Base-by-base conservation (phyloP, 2,888 invertebrate species). In the Heliothis peltigera region DNA sequence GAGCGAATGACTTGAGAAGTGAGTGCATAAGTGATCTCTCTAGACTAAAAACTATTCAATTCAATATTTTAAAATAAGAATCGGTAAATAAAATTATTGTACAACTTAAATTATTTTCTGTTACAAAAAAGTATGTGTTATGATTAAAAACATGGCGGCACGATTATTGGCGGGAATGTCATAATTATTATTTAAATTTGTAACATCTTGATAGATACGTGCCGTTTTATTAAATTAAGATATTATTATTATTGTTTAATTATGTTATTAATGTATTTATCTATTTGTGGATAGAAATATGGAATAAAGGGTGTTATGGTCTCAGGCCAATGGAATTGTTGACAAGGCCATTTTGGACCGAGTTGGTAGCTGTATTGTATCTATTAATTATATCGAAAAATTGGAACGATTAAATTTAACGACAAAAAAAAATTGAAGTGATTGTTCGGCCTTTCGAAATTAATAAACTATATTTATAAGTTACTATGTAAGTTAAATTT, bases 1-100 rank as follows among this genome's bases (percentile, higher is more conserved):
- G 92, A 91, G 90, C 91, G 89, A 86, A 71, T 91, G 87, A 88
- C 90, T 88, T 87, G 81, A 87, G 70, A 84, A 87, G 87, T 86
- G 89, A 87, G 86, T 87, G 87, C 80, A 79, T 69, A 28, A 87
- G 89, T 91, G 91, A 91, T 90, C 89, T 91, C 89, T 75, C 75
- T 80, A 75, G 61, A 59, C 58, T 80, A 78, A 75, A 62, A 54
- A 72, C 61, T 62, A 53, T 56, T 47, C 46, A 64, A 68, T 58
- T 53, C 46, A 63, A 66, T 19, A 47, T 49, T 60, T 63, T 46
- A 61, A 58, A 44, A 48, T 58, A 55, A 64, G 15, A 52, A 64
- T 58, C 35, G 54, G 46, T 52, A 54, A 7, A 2, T 61, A 55
- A 49, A 61, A n/a, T 69, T 69, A 46, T 54, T 39, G 48, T 35